Evolutionary conservation across 2,888 invertebrate genomes (phyloP), one percentile per base, ranked within the genome.

Genomic region (Tanypteryx hageni): DNA sequence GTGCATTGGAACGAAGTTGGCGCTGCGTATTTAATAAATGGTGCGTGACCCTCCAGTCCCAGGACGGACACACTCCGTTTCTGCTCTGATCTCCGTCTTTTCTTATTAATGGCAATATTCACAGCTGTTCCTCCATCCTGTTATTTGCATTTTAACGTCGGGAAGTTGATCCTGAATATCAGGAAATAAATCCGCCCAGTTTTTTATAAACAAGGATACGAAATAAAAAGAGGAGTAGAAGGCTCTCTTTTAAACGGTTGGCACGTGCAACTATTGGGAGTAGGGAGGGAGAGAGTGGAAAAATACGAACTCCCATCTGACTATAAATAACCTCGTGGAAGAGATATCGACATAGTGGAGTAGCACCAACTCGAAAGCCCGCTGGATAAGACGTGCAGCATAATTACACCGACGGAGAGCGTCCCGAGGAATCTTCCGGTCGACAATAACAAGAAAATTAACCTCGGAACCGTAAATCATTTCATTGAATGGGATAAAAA

Each of bases 111-210:
- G 76, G 76, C 76, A 76, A 27, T n/a, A 76, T 76, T 27, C 76
- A 27, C 76, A 76, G 76, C 76, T 76, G 76, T 76, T 76, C 76
- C 76, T 10, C 27, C 18, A 76, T 76, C 76, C 76, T 76, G 76
- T 76, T 76, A 76, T 76, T 76, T 76, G 76, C 76, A 76, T 76
- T 27, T 76, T 76, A 76, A 76, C 76, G 76, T 27, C 22, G 76
- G 11, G 76, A 76, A 76, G 76, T 76, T 76, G 76, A 76, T 76
- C 22, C 76, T 27, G 76, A 76, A 76, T 76, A 76, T 76, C n/a
- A 27, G 76, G 76, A 22, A 76, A 76, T 76, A 76, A 76, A 76
- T 76, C 76, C 76, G 27, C 44, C 44, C 27, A 27, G 76, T 27
- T 76, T 76, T 27, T 76, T 76, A 22, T 76, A 76, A 11, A 76